Evolutionary conservation across 2,113 vertebrate genomes (phyloP), one percentile per base, ranked within the genome.

Genomic region (Perognathus longimembris): DNA sequence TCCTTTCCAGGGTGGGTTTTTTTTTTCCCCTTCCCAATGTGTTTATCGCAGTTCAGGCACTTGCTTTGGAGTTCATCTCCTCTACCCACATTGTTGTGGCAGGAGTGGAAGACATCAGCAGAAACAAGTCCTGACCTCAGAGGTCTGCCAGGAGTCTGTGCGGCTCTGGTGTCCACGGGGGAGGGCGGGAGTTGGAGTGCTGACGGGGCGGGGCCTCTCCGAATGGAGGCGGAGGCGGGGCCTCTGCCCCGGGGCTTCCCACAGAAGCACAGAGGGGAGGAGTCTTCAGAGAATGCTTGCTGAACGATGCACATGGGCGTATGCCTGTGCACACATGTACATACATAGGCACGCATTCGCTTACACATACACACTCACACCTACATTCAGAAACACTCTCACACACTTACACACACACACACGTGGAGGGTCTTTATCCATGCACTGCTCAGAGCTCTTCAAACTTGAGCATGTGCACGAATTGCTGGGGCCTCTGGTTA

Each of bases 121-220:
- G 50, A 87, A 73, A 40, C 32, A 32, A 34, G 81, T 15, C 15
- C 36, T 32, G 32, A 6, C 4, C 22, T 26, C 1, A 15, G 38
- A 9, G 36, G 30, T 59, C 7, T 28, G 28, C 6, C 38, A 61
- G 38, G 30, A 50, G 18, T 2, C 34, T 2, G 1, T 26, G 18
- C n/a, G 78, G 50, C 74, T 7, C 0, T n/a, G 42, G 73, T 3
- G 57, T 64, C 38, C 59, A 4, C 7, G 1, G 0, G 24, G n/a
- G 4, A 18, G 6, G 6, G 34, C 34, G 61, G 17, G 3, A 57
- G 10, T 28, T 1, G 17, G 11, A 57, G 50, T 18, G 85, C 10
- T 8, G 7, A 7, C 1, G 17, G 11, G 57, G 50, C 26, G 81
- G 7, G 7, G 0, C 2, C n/a, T 69, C 38, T 57, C 0, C 0